These are phyloP conservation scores for Clarias pachynema DNA, from an alignment of 2,797 vertebrate species.

Conservation along the genomic window DNA sequence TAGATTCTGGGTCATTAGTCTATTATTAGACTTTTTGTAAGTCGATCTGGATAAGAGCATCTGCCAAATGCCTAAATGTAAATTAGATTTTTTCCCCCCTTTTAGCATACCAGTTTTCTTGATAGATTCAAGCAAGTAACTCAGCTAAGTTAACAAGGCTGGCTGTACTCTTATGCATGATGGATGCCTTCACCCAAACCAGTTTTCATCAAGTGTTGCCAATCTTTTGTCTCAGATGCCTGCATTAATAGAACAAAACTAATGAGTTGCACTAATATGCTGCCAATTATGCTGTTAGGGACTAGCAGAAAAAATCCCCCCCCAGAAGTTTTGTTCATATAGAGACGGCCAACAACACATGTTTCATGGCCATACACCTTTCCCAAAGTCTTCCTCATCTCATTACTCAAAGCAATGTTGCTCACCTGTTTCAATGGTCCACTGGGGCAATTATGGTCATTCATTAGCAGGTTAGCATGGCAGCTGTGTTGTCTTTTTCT, in stretches of 20 bases:
- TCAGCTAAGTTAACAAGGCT: slow-evolving; percentile 14
- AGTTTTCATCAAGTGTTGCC: slow-evolving; percentile 20
- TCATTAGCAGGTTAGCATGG: slow-evolving; percentile 50
- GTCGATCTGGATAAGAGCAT: too few relatives aligned
- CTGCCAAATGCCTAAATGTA: too few relatives aligned
- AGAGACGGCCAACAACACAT: slow-evolving; percentile 13
- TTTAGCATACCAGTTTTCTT: slow-evolving; percentile 8
- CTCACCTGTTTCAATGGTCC: slow-evolving; percentile 41
- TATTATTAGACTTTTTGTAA: neutral
- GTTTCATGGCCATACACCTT: slow-evolving; percentile 12
- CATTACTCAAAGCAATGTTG: slow-evolving; percentile 39
- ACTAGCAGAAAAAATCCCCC: slow-evolving; percentile 10
- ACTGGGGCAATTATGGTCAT: slow-evolving; percentile 45
- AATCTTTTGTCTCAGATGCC: neutral
- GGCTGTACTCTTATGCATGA: neutral
- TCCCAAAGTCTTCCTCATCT: slow-evolving; percentile 43
- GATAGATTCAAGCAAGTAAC: neutral
- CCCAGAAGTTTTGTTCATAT: slow-evolving; percentile 21
- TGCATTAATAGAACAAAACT: slow-evolving; percentile 19
- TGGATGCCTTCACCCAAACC: slow-evolving; percentile 2
- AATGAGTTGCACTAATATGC: neutral
- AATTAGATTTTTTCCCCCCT: neutral
- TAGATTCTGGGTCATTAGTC: neutral
- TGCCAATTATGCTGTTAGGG: slow-evolving; percentile 31
- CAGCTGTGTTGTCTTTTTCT: slow-evolving; percentile 44